Conservation (phyloP, 2,113 vertebrate genomes). For the Odontophorus gujanensis region DNA sequence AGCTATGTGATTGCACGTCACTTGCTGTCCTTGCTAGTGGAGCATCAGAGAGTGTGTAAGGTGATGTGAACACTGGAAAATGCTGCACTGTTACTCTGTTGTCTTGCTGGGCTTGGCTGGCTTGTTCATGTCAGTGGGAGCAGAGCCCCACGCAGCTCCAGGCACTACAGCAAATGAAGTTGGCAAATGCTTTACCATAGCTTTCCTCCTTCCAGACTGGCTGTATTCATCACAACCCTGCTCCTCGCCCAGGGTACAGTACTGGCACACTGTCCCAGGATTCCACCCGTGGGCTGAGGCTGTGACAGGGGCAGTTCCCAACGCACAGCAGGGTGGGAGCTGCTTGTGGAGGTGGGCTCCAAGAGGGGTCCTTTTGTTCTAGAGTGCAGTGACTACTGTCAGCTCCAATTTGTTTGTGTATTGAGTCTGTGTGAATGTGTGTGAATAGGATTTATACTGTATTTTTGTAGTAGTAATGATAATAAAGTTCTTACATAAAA, state of each 20-base stretch:
- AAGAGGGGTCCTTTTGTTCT: not conserved
- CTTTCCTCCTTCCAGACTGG: not conserved
- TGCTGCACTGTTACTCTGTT: not conserved
- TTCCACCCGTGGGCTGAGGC: not conserved
- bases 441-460: not conserved
- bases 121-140: not conserved
- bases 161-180: not conserved
- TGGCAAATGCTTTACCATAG: not conserved
- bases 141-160: not conserved
- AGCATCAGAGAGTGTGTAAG: accelerated
- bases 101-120: not conserved
- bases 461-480: not conserved
- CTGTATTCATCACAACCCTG: not conserved
- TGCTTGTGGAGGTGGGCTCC: not conserved
- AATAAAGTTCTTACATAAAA: constrained; percentile 5
- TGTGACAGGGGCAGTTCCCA: not conserved
- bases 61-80: not conserved
- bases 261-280: not conserved
- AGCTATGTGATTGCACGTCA: not conserved
- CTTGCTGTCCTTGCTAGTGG: not conserved
- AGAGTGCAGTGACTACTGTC: not conserved
- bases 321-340: not conserved
- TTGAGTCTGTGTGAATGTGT: too few relatives aligned
- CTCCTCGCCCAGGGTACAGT: not conserved
- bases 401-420: not conserved